Percentiles rank a stretch among this genome's conserved stretches.
These are phyloP conservation scores for Uloborus plumipes DNA, from an alignment of 2,888 invertebrate species.

Conservation along the genomic window DNA sequence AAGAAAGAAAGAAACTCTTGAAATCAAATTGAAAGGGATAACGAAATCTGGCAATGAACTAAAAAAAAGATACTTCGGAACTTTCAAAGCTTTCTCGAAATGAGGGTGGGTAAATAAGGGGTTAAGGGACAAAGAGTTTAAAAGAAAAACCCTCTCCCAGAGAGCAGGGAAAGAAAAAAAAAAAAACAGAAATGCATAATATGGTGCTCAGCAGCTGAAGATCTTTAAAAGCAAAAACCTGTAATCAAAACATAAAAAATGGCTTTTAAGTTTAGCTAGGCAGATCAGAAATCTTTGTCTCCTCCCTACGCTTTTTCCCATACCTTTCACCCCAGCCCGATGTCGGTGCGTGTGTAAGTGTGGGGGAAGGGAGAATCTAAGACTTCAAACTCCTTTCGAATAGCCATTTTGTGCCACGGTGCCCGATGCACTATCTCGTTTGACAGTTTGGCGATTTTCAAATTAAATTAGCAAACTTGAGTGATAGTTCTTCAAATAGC, in stretches of 20 bases:
- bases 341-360: constrained; percentile 13
- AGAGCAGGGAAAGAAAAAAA: constrained; percentile 17
- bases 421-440: too few species aligned
- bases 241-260: constrained; percentile 16
- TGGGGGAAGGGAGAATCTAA: constrained; percentile 11
- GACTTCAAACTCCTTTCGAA: too few species aligned
- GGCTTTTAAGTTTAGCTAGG: constrained; percentile 40
- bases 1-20: too few species aligned
- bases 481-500: too few species aligned
- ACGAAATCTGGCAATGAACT: too few species aligned
- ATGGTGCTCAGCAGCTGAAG: constrained; percentile 41
- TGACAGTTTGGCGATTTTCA: too few species aligned
- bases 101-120: constrained; percentile 35
- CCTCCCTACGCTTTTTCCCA: neutral
- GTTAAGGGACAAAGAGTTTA: constrained; percentile 6
- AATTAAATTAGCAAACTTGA: too few species aligned
- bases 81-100: neutral
- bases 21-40: too few species aligned
- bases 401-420: too few species aligned
- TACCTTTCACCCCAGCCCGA: constrained; percentile 44
- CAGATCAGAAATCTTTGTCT: constrained; percentile 27
- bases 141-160: neutral
- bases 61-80: too few species aligned
- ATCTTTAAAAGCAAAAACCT: constrained; percentile 18
- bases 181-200: constrained; percentile 3